These are phyloP conservation scores for Burhinus bistriatus DNA, from an alignment of 2,113 vertebrate species.

Conservation along the genomic window DNA sequence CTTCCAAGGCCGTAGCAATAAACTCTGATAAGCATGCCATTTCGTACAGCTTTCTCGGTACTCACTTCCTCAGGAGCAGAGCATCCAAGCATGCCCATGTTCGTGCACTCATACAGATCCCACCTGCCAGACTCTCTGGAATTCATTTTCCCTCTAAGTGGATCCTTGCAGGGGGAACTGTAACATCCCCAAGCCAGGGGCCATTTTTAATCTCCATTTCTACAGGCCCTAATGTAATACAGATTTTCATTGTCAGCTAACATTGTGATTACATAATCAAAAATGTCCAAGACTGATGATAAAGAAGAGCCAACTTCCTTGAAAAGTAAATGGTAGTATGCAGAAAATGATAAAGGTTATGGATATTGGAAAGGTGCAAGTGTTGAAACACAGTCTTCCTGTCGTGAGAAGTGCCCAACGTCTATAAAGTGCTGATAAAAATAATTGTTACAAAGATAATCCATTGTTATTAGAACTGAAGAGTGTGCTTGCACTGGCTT, in stretches of 20 bases:
- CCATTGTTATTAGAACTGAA: background rate
- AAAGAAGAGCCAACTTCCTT: background rate
- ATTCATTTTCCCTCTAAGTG: background rate
- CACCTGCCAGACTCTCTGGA: background rate
- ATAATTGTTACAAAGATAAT: background rate
- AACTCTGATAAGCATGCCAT: background rate
- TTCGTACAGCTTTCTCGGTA: background rate
- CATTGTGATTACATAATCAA: background rate
- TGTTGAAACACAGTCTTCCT: background rate
- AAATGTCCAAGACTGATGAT: background rate
- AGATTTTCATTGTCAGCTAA: background rate
- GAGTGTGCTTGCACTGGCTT: background rate
- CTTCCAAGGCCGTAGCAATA: background rate
- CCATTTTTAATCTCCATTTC: background rate
- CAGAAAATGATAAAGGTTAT: background rate
- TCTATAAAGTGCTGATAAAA: background rate
- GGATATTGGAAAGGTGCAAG: background rate
- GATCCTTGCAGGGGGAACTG: background rate
- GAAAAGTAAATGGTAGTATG: background rate
- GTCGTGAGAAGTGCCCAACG: background rate
- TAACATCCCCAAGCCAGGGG: background rate
- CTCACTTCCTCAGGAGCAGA: background rate
- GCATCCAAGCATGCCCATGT: background rate
- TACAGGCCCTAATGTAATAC: background rate
- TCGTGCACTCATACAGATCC: accelerated